Evolutionary conservation across 1,140 invertebrate genomes (phyloP).

Genomic region (Yoshiicerus persimilis): DNA sequence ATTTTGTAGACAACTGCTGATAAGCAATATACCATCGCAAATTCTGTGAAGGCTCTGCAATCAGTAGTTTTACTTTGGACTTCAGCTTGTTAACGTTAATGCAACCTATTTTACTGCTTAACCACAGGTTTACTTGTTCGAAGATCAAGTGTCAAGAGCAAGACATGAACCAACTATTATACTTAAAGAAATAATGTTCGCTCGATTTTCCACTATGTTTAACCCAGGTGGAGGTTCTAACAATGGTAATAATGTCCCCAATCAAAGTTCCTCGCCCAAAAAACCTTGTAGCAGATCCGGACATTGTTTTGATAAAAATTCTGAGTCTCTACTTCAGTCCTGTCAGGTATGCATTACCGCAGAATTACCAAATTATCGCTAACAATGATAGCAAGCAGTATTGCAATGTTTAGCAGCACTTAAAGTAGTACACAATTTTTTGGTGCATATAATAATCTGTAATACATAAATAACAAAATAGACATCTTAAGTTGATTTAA

Average conservation of each 20-base stretch:
- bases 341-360: neutral
- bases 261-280: neutral
- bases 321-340: neutral
- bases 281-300: neutral
- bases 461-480: neutral
- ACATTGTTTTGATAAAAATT: neutral
- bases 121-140: too few species aligned
- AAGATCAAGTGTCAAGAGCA: neutral
- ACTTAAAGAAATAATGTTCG: constrained; percentile 25
- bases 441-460: neutral
- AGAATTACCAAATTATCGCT: too few species aligned
- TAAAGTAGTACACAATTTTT: too few species aligned
- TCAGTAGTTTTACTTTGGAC: too few species aligned
- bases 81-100: too few species aligned
- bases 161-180: neutral
- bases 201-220: constrained; percentile 39
- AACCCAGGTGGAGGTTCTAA: constrained; percentile 2
- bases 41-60: too few species aligned
- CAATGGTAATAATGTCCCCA: neutral
- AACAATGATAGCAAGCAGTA: too few species aligned
- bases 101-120: too few species aligned
- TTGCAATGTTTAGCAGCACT: too few species aligned
- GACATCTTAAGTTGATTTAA: neutral
- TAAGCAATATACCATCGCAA: too few species aligned
- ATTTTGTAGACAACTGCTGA: too few species aligned